A percentile compares a stretch with the other conserved stretches of the same genome.
These are phyloP conservation scores for Enhydra lutris DNA, from an alignment of 2,113 vertebrate species.

Conservation along the genomic window DNA sequence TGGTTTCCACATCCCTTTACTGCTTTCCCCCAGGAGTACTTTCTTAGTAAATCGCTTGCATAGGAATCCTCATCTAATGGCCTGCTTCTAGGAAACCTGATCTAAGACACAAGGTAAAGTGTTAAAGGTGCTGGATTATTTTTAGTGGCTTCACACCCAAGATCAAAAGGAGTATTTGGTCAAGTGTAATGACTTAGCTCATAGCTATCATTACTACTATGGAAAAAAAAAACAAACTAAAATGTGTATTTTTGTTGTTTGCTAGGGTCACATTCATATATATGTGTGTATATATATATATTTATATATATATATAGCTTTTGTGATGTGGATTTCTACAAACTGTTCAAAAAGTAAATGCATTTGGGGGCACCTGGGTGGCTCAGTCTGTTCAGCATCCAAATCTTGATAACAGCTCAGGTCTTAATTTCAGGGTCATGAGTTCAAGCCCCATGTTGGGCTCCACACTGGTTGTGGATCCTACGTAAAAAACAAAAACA, in stretches of 20 bases:
- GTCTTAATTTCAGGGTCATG: neutral
- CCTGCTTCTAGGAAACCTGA: neutral
- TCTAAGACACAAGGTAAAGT: neutral
- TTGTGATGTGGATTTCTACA: neutral
- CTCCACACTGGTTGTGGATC: neutral
- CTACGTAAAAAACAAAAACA: neutral
- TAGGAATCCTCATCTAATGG: neutral
- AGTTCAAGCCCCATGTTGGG: neutral
- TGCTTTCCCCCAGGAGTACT: neutral
- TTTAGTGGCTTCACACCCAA: neutral
- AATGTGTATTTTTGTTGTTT: neutral
- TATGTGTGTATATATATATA: neutral
- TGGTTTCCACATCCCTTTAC: neutral
- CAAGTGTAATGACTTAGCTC: neutral
- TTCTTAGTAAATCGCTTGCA: neutral
- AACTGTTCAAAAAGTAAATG: neutral
- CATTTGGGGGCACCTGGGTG: neutral
- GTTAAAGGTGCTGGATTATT: neutral
- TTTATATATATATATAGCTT: neutral
- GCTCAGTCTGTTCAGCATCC: neutral
- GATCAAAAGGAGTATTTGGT: conserved; percentile 3
- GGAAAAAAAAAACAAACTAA: neutral
- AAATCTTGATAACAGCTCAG: neutral
- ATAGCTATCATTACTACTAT: neutral
- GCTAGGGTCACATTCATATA: neutral